phyloP scores from a whole-genome alignment of 1,140 invertebrate species.

The Drosophila nikananu region DNA sequence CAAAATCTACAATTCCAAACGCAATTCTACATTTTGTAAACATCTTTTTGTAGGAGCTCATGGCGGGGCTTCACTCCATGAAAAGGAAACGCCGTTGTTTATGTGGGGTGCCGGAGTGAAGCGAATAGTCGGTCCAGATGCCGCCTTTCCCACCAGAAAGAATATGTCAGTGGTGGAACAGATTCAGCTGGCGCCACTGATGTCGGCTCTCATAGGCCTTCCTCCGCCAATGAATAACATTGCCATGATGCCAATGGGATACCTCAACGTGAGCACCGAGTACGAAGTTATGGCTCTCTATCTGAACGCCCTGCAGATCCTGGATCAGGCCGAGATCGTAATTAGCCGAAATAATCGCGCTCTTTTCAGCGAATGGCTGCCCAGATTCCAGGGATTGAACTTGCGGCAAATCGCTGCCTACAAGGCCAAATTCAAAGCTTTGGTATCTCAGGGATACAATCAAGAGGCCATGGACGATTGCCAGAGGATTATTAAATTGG shows the following conservation, averaged over 20 bases:
- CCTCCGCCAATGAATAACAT: no score
- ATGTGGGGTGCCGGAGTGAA: no score
- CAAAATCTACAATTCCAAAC: no score
- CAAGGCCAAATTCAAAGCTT: background rate
- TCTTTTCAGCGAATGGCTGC: slow-evolving; percentile 48
- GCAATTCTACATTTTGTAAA: no score
- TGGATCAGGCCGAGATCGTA: slow-evolving; percentile 10
- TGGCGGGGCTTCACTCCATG: no score
- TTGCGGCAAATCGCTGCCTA: slow-evolving; percentile 14
- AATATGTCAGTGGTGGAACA: no score
- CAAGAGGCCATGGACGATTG: slow-evolving; percentile 10
- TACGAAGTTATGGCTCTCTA: slow-evolving; percentile 87
- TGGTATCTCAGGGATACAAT: background rate
- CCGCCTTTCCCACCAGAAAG: no score
- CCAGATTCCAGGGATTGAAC: slow-evolving; percentile 29
- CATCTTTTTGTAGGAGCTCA: no score
- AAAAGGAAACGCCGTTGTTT: no score
- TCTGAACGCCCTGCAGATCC: slow-evolving; percentile 6
- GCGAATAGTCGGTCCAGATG: no score
- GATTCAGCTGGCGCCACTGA: no score
- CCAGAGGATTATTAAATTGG: slow-evolving; percentile 6
- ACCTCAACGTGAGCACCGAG: slow-evolving; percentile 24
- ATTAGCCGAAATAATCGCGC: slow-evolving; percentile 23
- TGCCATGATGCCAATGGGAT: slow-evolving; percentile 15
- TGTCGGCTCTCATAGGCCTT: no score